phyloP scores from a whole-genome alignment of 2,113 vertebrate genomes.

The Hippocampus barbouri region DNA sequence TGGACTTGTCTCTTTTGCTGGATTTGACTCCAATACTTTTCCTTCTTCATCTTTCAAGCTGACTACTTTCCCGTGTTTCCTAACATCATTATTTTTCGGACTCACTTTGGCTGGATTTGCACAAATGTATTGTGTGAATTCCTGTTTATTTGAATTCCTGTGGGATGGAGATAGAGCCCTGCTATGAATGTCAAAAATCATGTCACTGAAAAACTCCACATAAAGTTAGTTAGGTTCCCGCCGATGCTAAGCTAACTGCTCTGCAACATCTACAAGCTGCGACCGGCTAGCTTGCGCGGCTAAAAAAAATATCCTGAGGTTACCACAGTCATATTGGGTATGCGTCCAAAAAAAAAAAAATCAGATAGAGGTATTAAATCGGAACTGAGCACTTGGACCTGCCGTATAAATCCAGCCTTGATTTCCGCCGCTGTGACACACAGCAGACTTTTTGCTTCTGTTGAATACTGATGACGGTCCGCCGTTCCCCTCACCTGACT shows the following conservation, averaged over 20 bases:
- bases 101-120: constrained; percentile 4
- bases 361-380: background rate
- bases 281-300: no score
- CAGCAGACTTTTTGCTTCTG: constrained; percentile 81
- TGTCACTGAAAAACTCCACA: no score
- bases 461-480: constrained; percentile 79
- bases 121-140: background rate
- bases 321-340: no score
- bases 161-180: background rate
- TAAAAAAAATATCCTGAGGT: background rate
- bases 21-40: constrained; percentile 12
- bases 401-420: background rate
- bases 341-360: background rate
- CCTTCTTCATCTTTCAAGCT: constrained; percentile 15
- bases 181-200: background rate
- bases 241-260: no score
- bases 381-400: background rate
- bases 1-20: background rate
- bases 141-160: background rate
- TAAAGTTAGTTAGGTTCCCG: background rate
- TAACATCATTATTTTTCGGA: constrained; percentile 30
- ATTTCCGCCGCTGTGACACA: constrained; percentile 65
- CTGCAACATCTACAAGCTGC: no score
- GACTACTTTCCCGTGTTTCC: constrained; percentile 21
- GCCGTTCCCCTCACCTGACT: constrained; percentile 81